Evolutionary conservation across 2,888 invertebrate species (phyloP), one percentile per base, ranked within the genome.

Genomic region (Xanthorhoe designata): DNA sequence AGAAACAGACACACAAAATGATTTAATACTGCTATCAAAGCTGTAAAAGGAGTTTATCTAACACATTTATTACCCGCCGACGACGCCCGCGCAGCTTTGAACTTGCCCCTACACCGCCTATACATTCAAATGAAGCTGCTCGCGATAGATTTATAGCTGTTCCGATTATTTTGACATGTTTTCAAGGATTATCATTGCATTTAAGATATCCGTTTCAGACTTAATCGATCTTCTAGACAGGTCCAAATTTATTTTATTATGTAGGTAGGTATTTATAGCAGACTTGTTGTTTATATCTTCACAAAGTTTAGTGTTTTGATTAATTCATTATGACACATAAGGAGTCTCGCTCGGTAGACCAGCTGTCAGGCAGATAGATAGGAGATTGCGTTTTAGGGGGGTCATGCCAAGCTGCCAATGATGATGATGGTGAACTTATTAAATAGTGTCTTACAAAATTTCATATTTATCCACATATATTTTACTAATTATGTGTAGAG

Each of bases 21-120:
- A 64, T 64, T 50, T 17, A 64, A 15, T 42, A 45, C 59, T 15
- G 9, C 19, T 51, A 50, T 52, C 42, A 63, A 45, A 63, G n/a
- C 54, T 58, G 54, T 59, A 61, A 24, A 69, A 60, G 64, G 61
- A 24, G 42, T 38, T 65, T 62, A 57, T 53, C 53, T 54, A 45
- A 65, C 60, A 61, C 38, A 38, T 62, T 49, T 53, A 63, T 42
- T 45, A 63, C 9, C 64, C 65, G 54, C 69, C 72, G 57, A 70
- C 72, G 70, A 70, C 72, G 70, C 68, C 47, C 32, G 42, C 61
- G 35, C 51, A 42, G 32, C 63, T 52, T 56, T 67, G 63, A 63
- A 64, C 63, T 60, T 63, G 67, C 32, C 45, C n/a, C 53, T 18
- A 38, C 15, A 53, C 54, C 24, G 29, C 8, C 54, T 54, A 35